Evolutionary conservation across 1,140 invertebrate genomes (phyloP), one percentile per base, ranked within the genome.

Genomic region (Adoxophyes honmai): DNA sequence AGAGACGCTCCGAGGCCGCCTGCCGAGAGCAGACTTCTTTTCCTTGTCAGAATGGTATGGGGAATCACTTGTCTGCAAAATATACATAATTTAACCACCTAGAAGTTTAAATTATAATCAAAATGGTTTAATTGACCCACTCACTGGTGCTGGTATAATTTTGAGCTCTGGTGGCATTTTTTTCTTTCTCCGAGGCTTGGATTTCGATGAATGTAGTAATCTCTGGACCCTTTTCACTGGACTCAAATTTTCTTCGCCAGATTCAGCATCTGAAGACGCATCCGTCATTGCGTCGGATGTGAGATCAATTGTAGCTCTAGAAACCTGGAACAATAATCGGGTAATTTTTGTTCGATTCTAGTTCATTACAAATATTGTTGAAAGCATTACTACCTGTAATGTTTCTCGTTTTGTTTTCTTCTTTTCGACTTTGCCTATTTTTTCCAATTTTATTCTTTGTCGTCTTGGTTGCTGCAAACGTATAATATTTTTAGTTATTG

Each of bases 111-210:
- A 6, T 28, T 28, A 28, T 28, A 28, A 28, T 3, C 6, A 6
- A 28, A 28, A 28, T 28, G 2, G 6, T 28, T 28, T 28, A 28
- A 28, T 28, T 28, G 2, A 28, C 6, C 6, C 6, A 28, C 21
- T 74, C 80, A 89, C 89, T 57, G 87, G 86, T 51, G 89, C 89
- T 54, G 80, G 86, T 51, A 90, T 86, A 36, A 91, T 90, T 78
- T 89, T 90, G 8, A 91, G 73, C 75, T 91, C 90, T 33, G 90
- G 90, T 34, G 90, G 90, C 90, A 91, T 91, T 69, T 89, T 85
- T 66, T 89, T 89, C 70, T 85, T 89, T 59, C 88, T 78, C 38
- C 81, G 70, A 9, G 76, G 68, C 64, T 90, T 90, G 34, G 64
- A 53, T 66, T 81, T 87, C 10, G 78, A 74, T 5, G 73, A 75